Percentiles rank a stretch among this genome's conserved stretches.
These are phyloP conservation scores for Cryptoblepharus egeriae DNA, from an alignment of 2,797 vertebrate genomes.

Conservation along the genomic window DNA sequence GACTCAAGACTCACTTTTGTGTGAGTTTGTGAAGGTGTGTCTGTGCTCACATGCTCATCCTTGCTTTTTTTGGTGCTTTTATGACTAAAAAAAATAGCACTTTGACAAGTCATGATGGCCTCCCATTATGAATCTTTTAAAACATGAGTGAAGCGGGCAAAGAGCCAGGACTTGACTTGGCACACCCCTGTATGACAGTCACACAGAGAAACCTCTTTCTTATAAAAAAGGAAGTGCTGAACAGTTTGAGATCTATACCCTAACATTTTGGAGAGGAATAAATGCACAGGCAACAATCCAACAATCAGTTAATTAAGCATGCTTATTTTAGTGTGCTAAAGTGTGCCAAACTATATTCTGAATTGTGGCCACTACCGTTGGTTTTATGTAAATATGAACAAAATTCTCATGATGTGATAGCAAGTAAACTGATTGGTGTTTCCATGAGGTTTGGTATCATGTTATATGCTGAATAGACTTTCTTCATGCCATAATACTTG, in stretches of 20 bases:
- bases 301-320: background rate
- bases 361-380: background rate
- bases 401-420: background rate
- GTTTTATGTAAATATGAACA: background rate
- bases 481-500: too few species aligned
- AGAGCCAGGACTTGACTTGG: too few species aligned
- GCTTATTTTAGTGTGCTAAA: background rate
- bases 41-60: too few species aligned
- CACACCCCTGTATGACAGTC: background rate
- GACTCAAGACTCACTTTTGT: too few species aligned
- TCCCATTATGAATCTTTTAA: too few species aligned
- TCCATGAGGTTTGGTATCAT: background rate
- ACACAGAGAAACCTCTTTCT: background rate
- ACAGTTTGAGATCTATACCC: too few species aligned
- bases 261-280: background rate
- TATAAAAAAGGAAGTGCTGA: background rate
- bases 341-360: background rate
- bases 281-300: background rate
- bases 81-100: too few species aligned
- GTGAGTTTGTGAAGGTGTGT: too few species aligned
- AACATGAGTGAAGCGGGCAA: too few species aligned
- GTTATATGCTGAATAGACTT: too few species aligned
- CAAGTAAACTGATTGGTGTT: background rate
- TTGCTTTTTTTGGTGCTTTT: too few species aligned
- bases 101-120: too few species aligned